Base-by-base conservation (phyloP, 2,888 invertebrate species). In the Diplazon laetatorius region DNA sequence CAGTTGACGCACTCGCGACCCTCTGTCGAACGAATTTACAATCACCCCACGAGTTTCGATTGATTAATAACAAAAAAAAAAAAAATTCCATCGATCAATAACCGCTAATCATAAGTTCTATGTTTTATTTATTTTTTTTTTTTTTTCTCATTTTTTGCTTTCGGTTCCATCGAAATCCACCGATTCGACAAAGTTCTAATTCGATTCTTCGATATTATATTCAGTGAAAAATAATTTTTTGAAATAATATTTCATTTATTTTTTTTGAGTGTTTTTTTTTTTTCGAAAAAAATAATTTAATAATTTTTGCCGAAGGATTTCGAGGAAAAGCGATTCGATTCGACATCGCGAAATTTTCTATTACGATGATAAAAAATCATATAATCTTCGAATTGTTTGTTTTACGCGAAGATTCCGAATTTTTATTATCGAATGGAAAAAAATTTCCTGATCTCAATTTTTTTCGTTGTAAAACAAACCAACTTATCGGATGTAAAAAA, bases 1-100 rank as follows among this genome's bases (percentile, higher is more conserved):
- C 99, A 99, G 93, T 99, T 99, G 84, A 99, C 99, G 93, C 99
- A 99, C 81, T 91, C 90, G 76, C 90, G 90, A 82, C 91, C 91
- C 85, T 91, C 91, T 91, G 77, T 66, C 72, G 73, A 76, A 20
- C 42, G 44, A 70, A n/a, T 78, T 44, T 69, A 63, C 50, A 6
- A 77, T 57, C 74, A 79, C 75, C 65, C 66, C 44, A 63, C 68
- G 55, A 42, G 50, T 63, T 57, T 22, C 0, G 37, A 72, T 55
- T 25, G 46, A 66, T 78, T 74, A 71, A 66, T 22, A 52, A 20
- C 44, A 14, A 50, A 20, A 18, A 22, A 10, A 0, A 9, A 16
- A 14, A n/a, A n/a, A n/a, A n/a, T n/a, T n/a, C n/a, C n/a, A n/a
- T n/a, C n/a, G n/a, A n/a, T n/a, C n/a, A n/a, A n/a, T n/a, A n/a